Conservation (phyloP, 2,797 vertebrate species). For the Smutsia temminckii region DNA sequence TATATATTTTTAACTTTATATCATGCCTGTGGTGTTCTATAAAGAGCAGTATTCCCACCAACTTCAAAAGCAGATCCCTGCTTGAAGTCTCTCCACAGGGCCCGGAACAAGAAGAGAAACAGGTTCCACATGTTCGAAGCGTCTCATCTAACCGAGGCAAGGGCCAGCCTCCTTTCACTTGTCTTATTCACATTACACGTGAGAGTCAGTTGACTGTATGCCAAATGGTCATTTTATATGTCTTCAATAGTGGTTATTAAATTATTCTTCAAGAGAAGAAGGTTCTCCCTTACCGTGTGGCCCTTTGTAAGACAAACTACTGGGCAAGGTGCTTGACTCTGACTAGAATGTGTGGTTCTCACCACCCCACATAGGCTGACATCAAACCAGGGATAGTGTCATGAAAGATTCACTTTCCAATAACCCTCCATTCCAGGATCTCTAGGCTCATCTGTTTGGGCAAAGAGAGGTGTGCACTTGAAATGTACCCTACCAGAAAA, state of each 20-base stretch:
- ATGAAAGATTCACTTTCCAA: neutral
- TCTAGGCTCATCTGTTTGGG: neutral
- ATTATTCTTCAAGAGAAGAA: neutral
- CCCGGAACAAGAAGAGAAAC: slow-evolving; percentile 33
- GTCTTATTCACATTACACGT: neutral
- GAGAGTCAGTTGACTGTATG: neutral
- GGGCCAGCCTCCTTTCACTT: neutral
- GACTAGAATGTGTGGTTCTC: neutral
- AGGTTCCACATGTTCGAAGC: slow-evolving; percentile 52
- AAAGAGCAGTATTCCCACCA: slow-evolving; percentile 49
- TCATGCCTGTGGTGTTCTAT: neutral
- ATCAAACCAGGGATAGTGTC: neutral
- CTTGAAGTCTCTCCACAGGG: slow-evolving; percentile 2
- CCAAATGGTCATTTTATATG: neutral
- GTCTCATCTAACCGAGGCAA: neutral
- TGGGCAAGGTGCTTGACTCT: neutral
- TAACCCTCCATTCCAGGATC: neutral
- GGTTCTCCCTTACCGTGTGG: neutral
- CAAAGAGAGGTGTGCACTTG: neutral
- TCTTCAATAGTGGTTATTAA: neutral
- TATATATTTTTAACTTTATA: slow-evolving; percentile 38
- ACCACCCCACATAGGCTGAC: fast-evolving
- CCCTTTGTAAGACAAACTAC: neutral
- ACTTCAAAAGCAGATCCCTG: slow-evolving; percentile 72
- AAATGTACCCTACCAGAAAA: neutral